phyloP scores from a whole-genome alignment of 2,888 invertebrate genomes.

The Caenorhabditis sp. region DNA sequence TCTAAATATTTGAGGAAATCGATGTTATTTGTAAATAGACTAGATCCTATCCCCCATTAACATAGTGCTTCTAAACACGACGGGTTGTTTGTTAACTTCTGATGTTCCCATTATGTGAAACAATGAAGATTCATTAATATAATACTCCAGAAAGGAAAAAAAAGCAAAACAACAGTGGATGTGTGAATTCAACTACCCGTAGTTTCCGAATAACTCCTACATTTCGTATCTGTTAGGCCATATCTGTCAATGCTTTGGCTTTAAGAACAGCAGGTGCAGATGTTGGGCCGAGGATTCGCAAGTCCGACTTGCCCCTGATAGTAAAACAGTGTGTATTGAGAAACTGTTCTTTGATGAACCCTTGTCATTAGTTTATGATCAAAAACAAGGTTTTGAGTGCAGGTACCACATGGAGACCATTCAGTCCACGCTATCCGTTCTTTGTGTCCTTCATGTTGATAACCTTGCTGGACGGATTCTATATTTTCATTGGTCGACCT shows the following conservation, averaged over 20 bases:
- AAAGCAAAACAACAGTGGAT: not conserved
- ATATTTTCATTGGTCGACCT: conserved; percentile 28
- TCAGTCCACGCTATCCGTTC: conserved; percentile 48
- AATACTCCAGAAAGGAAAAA: too few species aligned
- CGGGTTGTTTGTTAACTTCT: conserved; percentile 45
- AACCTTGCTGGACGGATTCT: conserved; percentile 27
- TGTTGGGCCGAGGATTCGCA: conserved; percentile 94
- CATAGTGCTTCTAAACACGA: conserved; percentile 5
- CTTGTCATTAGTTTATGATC: not conserved
- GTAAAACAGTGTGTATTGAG: conserved; percentile 13
- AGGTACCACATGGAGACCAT: conserved; percentile 33
- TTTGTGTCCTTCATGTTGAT: conserved; percentile 32
- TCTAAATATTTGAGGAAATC: not conserved
- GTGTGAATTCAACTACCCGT: conserved; percentile 5
- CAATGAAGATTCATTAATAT: too few species aligned
- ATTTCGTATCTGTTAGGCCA: conserved; percentile 40
- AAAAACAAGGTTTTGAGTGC: not conserved
- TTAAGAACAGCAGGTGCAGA: conserved; percentile 96
- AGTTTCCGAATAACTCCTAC: conserved; percentile 6
- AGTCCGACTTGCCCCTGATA: conserved; percentile 86
- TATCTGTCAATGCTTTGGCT: conserved; percentile 87
- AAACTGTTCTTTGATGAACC: not conserved
- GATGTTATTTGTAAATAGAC: conserved; percentile 49
- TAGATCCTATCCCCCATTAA: conserved; percentile 21
- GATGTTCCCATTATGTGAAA: conserved; percentile 27